These are phyloP conservation scores for Sweltsa coloradensis DNA, from an alignment of 1,140 invertebrate genomes.

Conservation along the genomic window DNA sequence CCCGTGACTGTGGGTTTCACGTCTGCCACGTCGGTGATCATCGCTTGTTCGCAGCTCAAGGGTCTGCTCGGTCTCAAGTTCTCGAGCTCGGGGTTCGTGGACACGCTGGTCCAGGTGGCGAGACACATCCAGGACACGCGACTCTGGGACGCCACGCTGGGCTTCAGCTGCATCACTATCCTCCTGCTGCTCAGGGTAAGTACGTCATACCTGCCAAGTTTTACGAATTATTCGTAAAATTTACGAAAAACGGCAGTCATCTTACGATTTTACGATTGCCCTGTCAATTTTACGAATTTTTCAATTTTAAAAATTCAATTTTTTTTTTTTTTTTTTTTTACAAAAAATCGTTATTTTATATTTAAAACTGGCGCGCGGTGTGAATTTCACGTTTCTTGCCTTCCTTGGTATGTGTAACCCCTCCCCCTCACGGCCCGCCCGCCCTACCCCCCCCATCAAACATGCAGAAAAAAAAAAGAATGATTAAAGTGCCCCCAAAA, in stretches of 20 bases:
- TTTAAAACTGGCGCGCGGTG: no score
- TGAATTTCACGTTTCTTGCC: no score
- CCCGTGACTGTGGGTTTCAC: slow-evolving; percentile 91
- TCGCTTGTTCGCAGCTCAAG: slow-evolving; percentile 79
- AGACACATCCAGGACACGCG: slow-evolving; percentile 45
- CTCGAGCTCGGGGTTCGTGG: slow-evolving; percentile 54
- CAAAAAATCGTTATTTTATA: neutral
- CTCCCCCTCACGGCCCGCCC: no score
- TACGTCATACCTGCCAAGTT: slow-evolving; percentile 11
- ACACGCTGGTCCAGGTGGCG: slow-evolving; percentile 50
- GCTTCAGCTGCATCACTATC: slow-evolving; percentile 52
- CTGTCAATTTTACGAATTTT: no score
- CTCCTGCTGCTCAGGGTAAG: slow-evolving; percentile 58
- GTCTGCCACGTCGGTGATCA: slow-evolving; percentile 85
- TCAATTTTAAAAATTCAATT: no score
- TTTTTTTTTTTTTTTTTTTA: neutral
- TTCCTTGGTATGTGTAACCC: no score
- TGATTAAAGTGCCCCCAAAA: no score
- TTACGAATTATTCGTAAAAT: neutral
- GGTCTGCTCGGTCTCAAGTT: slow-evolving; percentile 66
- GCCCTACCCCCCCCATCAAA: no score
- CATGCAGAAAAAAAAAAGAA: no score
- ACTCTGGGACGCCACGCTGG: slow-evolving; percentile 52
- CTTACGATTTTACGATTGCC: no score
- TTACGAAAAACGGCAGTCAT: neutral